Conservation (phyloP, 1,140 invertebrate genomes). For the Hyphantria cunea region DNA sequence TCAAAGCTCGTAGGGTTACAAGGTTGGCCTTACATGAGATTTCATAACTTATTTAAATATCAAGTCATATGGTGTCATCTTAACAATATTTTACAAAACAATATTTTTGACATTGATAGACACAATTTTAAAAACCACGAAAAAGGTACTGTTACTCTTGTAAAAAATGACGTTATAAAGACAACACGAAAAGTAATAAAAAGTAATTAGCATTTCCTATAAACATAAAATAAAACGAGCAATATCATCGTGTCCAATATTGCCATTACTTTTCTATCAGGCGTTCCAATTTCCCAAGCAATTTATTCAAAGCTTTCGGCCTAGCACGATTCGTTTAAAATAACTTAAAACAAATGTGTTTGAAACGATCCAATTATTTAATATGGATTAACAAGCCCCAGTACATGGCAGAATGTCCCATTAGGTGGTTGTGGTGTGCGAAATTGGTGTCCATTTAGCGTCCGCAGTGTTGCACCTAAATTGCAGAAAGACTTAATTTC, state of each 20-base stretch:
- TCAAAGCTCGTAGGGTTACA: no score
- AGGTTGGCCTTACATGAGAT: no score
- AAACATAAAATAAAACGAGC: neutral
- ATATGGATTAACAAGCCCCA: constrained; percentile 38
- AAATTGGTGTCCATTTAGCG: constrained; percentile 40
- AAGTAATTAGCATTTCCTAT: neutral
- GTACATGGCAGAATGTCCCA: constrained; percentile 43
- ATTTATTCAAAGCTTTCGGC: neutral
- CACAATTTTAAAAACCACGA: no score
- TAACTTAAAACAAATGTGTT: neutral
- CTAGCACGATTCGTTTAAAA: neutral
- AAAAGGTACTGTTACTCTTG: no score
- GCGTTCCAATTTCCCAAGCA: constrained; percentile 6
- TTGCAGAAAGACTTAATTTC: constrained; percentile 42
- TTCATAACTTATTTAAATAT: no score
- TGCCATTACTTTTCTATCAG: constrained; percentile 18
- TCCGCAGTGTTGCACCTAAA: constrained; percentile 38
- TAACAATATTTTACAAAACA: no score
- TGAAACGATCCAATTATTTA: constrained; percentile 38
- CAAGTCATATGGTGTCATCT: no score
- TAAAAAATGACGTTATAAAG: no score
- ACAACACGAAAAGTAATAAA: neutral
- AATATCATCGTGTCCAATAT: neutral
- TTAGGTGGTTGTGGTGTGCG: constrained; percentile 38
- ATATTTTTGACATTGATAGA: no score